Percentiles rank a stretch among this genome's conserved stretches.
These are phyloP conservation scores for Drosophila meridionalis DNA, from an alignment of 2,888 invertebrate species.

Conservation along the genomic window DNA sequence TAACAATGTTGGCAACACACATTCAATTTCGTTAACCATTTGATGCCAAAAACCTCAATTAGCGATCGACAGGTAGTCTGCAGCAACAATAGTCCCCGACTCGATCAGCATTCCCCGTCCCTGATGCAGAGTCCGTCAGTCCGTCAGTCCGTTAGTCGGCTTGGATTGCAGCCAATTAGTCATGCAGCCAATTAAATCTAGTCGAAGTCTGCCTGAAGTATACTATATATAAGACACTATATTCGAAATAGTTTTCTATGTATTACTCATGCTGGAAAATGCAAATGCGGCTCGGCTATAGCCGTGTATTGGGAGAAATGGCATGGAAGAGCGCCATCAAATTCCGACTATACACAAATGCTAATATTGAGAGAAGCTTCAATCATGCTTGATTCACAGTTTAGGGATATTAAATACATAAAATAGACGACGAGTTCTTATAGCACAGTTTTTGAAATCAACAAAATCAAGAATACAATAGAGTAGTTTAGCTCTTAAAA, in stretches of 20 bases:
- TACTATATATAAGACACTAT: not conserved
- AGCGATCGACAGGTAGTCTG: not conserved
- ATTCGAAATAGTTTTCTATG: not conserved
- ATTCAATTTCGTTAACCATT: not conserved
- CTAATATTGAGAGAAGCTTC: not conserved
- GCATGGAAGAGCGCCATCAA: not conserved
- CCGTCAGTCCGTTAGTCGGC: not conserved
- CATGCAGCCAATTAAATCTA: constrained; percentile 20
- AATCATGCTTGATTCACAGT: not conserved
- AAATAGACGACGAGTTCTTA: not conserved
- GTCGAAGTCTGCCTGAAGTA: not conserved
- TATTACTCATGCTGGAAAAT: not conserved
- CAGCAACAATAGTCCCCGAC: constrained; percentile 1
- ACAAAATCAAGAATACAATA: too few relatives aligned
- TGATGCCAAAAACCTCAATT: not conserved
- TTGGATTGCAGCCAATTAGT: constrained; percentile 37
- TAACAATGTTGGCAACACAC: constrained; percentile 6
- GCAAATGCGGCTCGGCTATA: not conserved
- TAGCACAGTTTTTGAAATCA: too few relatives aligned
- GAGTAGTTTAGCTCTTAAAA: too few relatives aligned
- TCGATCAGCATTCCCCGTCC: not conserved
- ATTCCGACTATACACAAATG: not conserved
- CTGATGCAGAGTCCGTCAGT: not conserved
- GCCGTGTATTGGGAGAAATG: not conserved
- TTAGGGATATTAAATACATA: not conserved